phyloP scores from a whole-genome alignment of 2,888 invertebrate genomes.

The Scaptomyza cyrtandrae region DNA sequence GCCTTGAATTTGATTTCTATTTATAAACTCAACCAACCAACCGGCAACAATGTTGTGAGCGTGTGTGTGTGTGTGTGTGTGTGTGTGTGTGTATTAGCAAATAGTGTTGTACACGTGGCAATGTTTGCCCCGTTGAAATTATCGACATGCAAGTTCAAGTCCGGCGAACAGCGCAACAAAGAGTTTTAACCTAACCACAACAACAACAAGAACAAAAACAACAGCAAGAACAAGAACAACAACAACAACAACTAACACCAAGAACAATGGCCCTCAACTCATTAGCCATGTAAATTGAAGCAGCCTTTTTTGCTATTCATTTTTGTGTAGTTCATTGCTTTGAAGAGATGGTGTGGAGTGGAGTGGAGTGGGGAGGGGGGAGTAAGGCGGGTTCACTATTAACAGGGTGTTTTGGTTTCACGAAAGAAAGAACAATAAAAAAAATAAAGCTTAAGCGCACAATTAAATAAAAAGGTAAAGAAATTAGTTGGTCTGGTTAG shows the following conservation, averaged over 20 bases:
- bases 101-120: conserved; percentile 8
- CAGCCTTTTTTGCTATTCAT: conserved; percentile 26
- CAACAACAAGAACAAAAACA: conserved; percentile 10
- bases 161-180: conserved; percentile 29
- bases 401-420: not conserved
- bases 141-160: conserved; percentile 76
- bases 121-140: conserved; percentile 45
- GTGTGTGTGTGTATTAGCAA: conserved; percentile 1
- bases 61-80: not conserved
- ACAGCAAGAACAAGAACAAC: conserved; percentile 14
- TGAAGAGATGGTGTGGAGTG: not conserved
- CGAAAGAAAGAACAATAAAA: too few species aligned
- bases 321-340: conserved; percentile 5
- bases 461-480: too few species aligned
- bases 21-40: conserved; percentile 21
- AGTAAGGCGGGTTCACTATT: not conserved
- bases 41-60: not conserved
- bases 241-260: conserved; percentile 1
- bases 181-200: conserved; percentile 20
- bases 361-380: not conserved
- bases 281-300: conserved; percentile 75
- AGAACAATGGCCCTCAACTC: conserved; percentile 38
- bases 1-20: conserved; percentile 38
- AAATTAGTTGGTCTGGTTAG: too few species aligned
- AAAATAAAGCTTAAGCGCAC: too few species aligned